Conservation (phyloP, 2,113 vertebrate species). For the Esox niger region DNA sequence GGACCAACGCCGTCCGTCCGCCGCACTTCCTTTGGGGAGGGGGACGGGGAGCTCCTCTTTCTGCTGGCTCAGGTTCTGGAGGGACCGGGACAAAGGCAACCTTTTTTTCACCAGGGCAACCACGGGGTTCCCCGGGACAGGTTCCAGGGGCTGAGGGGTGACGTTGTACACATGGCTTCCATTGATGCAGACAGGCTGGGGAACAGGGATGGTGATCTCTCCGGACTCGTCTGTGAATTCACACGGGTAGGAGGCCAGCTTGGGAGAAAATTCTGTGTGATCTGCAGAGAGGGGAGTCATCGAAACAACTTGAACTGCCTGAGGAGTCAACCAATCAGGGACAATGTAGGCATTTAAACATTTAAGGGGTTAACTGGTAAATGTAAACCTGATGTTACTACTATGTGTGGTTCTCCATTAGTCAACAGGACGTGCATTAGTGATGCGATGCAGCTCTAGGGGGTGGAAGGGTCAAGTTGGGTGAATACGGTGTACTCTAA, state of each 20-base stretch:
- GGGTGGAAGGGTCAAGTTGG: too few species aligned
- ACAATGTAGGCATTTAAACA: too few species aligned
- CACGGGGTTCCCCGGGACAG: slow-evolving; percentile 48
- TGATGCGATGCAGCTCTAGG: too few species aligned
- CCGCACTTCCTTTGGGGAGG: slow-evolving; percentile 24
- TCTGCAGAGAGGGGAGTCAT: slow-evolving; percentile 48
- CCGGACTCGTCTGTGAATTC: slow-evolving; percentile 80
- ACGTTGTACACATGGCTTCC: slow-evolving; percentile 81
- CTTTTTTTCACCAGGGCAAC: slow-evolving; percentile 63
- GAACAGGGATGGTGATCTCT: slow-evolving; percentile 66
- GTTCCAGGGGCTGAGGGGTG: slow-evolving; percentile 55
- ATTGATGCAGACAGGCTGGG: slow-evolving; percentile 79
- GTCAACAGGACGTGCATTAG: too few species aligned
- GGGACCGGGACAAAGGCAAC: slow-evolving; percentile 66
- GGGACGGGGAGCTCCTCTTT: slow-evolving; percentile 25
- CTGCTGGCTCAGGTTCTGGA: slow-evolving; percentile 65
- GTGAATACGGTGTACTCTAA: slow-evolving; percentile 43
- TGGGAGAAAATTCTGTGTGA: slow-evolving; percentile 78
- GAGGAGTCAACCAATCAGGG: too few species aligned
- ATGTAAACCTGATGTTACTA: too few species aligned
- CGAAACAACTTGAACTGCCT: background rate
- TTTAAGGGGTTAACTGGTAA: too few species aligned
- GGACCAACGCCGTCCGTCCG: slow-evolving; percentile 67
- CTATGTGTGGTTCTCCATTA: too few species aligned
- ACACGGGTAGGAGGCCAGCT: slow-evolving; percentile 76